Evolutionary conservation across 2,888 invertebrate genomes (phyloP).

Genomic region (Molorchus minor): DNA sequence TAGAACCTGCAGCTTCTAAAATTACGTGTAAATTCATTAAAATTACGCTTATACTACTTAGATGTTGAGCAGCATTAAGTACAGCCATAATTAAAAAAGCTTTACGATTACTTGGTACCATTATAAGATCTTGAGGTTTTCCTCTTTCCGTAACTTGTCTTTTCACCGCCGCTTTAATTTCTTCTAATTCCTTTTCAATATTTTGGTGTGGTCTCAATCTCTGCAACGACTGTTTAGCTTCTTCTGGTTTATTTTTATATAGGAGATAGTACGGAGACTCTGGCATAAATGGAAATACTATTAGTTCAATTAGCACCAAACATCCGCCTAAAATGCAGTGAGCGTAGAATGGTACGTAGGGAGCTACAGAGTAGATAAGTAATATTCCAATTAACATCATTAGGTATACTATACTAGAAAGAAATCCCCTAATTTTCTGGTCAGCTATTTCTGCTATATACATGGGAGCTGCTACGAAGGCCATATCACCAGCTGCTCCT

Average conservation of each 20-base stretch:
- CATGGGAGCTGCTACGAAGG: slow-evolving; percentile 61
- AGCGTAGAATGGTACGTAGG: slow-evolving; percentile 49
- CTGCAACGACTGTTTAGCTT: slow-evolving; percentile 53
- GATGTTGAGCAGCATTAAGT: slow-evolving; percentile 57
- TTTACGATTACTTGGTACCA: slow-evolving; percentile 55
- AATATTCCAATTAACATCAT: slow-evolving; percentile 60
- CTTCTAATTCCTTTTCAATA: slow-evolving; percentile 15
- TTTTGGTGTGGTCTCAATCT: slow-evolving; percentile 45
- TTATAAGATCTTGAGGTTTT: slow-evolving; percentile 54
- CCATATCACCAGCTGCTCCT: slow-evolving; percentile 60
- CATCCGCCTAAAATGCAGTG: slow-evolving; percentile 50
- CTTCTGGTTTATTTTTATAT: slow-evolving; percentile 55
- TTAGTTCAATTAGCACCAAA: slow-evolving; percentile 54
- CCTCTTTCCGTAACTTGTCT: slow-evolving; percentile 55
- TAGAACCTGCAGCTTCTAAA: slow-evolving; percentile 50
- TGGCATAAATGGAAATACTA: slow-evolving; percentile 52
- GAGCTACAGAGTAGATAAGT: slow-evolving; percentile 57
- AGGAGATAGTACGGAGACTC: slow-evolving; percentile 60
- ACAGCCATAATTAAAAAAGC: slow-evolving; percentile 57
- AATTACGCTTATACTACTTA: slow-evolving; percentile 58
- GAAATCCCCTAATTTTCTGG: slow-evolving; percentile 59
- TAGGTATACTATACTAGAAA: slow-evolving; percentile 58
- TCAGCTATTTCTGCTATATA: slow-evolving; percentile 61
- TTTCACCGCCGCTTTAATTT: slow-evolving; percentile 47
- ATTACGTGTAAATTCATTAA: slow-evolving; percentile 59